Evolutionary conservation across 2,797 vertebrate genomes (phyloP).

Genomic region (Eupleurogrammus muticus): DNA sequence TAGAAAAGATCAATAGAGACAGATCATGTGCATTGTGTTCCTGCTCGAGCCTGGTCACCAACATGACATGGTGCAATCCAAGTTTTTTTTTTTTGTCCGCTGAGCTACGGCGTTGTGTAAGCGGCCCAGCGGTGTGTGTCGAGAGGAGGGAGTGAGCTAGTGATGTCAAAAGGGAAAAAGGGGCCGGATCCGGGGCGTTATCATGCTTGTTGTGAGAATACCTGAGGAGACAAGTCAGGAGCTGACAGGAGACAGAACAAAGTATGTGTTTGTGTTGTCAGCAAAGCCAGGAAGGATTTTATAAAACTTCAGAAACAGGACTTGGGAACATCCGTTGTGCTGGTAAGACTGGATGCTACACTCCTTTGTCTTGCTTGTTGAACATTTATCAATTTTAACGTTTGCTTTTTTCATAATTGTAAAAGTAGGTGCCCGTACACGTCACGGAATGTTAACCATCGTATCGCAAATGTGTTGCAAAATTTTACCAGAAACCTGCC

Average conservation of each 20-base stretch:
- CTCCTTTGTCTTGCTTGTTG: constrained; percentile 16
- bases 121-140: constrained; percentile 24
- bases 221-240: constrained; percentile 82
- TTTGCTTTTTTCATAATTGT: not conserved
- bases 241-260: constrained; percentile 59
- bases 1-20: not conserved
- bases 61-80: constrained; percentile 32
- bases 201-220: constrained; percentile 68
- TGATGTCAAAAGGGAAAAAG: constrained; percentile 73
- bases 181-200: constrained; percentile 68
- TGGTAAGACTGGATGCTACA: constrained; percentile 63
- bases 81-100: constrained; percentile 2
- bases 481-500: constrained; percentile 9
- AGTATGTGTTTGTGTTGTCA: constrained; percentile 57
- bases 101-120: constrained; percentile 54
- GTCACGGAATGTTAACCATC: not conserved
- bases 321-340: constrained; percentile 25
- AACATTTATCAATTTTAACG: not conserved
- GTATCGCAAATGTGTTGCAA: not conserved
- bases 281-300: constrained; percentile 50
- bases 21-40: not conserved
- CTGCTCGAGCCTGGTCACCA: not conserved
- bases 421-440: not conserved
- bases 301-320: constrained; percentile 23
- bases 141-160: constrained; percentile 51